Evolutionary conservation across 2,888 invertebrate species (phyloP), one percentile per base, ranked within the genome.

Genomic region (Timema podura): DNA sequence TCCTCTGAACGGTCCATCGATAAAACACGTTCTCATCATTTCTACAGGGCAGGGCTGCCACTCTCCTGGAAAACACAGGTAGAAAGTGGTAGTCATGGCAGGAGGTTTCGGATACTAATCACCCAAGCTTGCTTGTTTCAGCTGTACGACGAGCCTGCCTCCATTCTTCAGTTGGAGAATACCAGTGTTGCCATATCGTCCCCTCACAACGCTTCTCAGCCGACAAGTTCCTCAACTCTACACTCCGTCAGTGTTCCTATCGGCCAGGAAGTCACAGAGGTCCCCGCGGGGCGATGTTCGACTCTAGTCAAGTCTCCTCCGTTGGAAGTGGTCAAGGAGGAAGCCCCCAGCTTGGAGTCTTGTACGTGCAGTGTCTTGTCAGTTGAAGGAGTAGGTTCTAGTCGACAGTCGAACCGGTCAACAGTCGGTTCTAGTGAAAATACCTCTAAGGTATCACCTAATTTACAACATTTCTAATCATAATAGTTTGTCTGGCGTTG

Each of bases 81-180:
- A 51, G n/a, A 51, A 51, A n/a, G n/a, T 13, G 51, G n/a, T n/a
- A n/a, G n/a, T n/a, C n/a, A n/a, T n/a, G n/a, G n/a, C n/a, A n/a
- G n/a, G n/a, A n/a, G n/a, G n/a, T n/a, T n/a, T n/a, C 30, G 30
- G 30, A 30, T 3, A 30, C 1, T 30, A 30, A 30, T 3, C 30
- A 3, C 1, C 30, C 30, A 30, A 30, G 30, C 30, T 30, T n/a
- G 48, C 16, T n/a, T 70, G 44, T 74, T 72, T 66, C 73, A 82
- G 81, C 77, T 82, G 66, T 81, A 81, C 70, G 77, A 78, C 68
- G 82, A 82, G 75, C 81, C 82, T 59, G 74, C 76, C 71, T 74
- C 73, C 66, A 79, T 82, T 72, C 72, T 81, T 44, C 72, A 74
- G 65, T 48, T 71, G 8, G 67, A 70, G 48, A 64, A 67, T 44